These are phyloP conservation scores for Tamandua tetradactyla DNA, from an alignment of 2,797 vertebrate genomes.

Conservation along the genomic window DNA sequence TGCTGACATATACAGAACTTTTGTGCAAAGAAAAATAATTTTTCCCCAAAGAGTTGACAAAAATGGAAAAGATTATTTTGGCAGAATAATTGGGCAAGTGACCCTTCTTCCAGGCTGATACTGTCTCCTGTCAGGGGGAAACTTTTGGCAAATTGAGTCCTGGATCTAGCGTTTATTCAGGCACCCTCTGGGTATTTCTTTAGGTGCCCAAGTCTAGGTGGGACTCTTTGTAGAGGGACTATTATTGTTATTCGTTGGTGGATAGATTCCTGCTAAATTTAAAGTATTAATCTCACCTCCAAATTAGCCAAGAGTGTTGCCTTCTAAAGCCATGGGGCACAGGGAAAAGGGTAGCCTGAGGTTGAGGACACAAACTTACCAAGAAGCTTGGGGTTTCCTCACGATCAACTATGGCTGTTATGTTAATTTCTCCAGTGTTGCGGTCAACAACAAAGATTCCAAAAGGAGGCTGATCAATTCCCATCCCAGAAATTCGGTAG, in stretches of 20 bases:
- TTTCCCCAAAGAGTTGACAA: slow-evolving; percentile 16
- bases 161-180: background rate
- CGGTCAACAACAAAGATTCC: slow-evolving; percentile 90
- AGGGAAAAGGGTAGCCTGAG: background rate
- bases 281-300: background rate
- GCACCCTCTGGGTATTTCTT: background rate
- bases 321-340: background rate
- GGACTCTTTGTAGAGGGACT: background rate
- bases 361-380: slow-evolving; percentile 80
- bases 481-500: slow-evolving; percentile 86
- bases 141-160: background rate
- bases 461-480: slow-evolving; percentile 86
- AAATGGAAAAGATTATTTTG: background rate
- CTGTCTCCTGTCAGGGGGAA: background rate
- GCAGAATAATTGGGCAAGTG: background rate
- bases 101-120: background rate
- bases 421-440: slow-evolving; percentile 88
- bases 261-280: background rate
- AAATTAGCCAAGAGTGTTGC: background rate
- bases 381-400: slow-evolving; percentile 87
- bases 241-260: background rate
- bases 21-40: slow-evolving; percentile 28
- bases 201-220: background rate
- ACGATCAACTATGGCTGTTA: slow-evolving; percentile 90
- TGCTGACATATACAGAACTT: background rate